phyloP scores from a whole-genome alignment of 2,113 vertebrate genomes.

The Sphyrna mokarran region DNA sequence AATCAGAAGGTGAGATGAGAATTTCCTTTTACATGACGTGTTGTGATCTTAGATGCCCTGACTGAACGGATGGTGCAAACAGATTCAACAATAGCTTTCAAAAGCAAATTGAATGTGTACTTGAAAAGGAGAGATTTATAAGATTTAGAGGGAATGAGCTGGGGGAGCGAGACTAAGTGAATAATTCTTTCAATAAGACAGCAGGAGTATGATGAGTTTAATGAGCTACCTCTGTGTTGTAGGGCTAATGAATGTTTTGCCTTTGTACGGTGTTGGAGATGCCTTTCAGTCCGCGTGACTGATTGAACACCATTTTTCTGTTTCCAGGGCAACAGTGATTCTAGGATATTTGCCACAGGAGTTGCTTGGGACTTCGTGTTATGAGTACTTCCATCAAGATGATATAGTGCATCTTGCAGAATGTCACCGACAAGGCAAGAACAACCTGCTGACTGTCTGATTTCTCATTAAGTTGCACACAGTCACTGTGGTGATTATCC shows the following conservation, averaged over 20 bases:
- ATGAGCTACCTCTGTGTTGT: background rate
- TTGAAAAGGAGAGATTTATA: background rate
- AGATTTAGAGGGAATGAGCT: background rate
- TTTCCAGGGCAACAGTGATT: slow-evolving; percentile 85
- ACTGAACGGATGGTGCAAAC: background rate
- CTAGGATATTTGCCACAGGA: slow-evolving; percentile 95
- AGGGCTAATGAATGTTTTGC: background rate
- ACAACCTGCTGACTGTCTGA: background rate
- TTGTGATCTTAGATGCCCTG: background rate
- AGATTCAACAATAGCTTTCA: background rate
- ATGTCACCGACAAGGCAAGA: slow-evolving; percentile 88
- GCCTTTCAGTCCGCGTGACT: slow-evolving; percentile 37
- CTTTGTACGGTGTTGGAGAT: background rate
- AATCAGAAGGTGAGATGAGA: background rate
- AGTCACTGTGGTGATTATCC: no score
- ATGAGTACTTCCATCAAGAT: slow-evolving; percentile 97
- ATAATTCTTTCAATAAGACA: background rate
- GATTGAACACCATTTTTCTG: background rate
- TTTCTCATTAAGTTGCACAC: background rate
- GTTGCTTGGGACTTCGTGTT: slow-evolving; percentile 94
- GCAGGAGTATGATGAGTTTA: no score
- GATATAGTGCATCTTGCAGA: slow-evolving; percentile 92
- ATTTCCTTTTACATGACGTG: background rate
- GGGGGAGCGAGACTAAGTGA: background rate
- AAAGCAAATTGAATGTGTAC: background rate